Base-by-base conservation (phyloP, 2,113 vertebrate species). In the Phrynosoma platyrhinos region DNA sequence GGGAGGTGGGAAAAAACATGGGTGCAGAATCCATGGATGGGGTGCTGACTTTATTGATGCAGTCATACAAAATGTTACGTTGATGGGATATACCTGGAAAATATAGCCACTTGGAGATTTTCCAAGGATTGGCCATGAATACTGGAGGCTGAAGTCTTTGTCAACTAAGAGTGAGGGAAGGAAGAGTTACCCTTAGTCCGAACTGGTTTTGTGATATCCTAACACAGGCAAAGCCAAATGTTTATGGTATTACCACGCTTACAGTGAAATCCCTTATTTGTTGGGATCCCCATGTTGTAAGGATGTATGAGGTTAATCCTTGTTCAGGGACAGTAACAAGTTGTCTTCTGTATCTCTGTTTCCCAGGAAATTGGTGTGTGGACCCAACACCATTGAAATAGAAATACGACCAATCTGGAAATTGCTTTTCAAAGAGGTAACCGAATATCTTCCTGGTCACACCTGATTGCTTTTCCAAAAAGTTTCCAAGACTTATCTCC, bases 391-490 rank as follows among this genome's bases (percentile, higher is more conserved):
- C 82, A 97, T 95, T 0, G 93, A 96, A 88, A 94, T 97, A 53
- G 94, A 96, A 92, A 94, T 97, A 64, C 88, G 58, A 16, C 96
- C 96, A 62, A 84, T 97, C 75, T 97, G 97, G 97, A 97, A 97
- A 89, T 83, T 97, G 55, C 95, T 97, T 88, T 91, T 96, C 84
- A 96, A 96, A 95, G 96, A 97, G 95, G 94, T 96, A 91, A 90
- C 79, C 8, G 14, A n/a, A 4, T 3, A 27, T 3, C 53, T 77
- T 79, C 23, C 3, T 30, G 5, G 1, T 55, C 9, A 2, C 6
- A 21, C 52, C n/a, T 21, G 5, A 6, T 27, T 68, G 20, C 25
- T 68, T 23, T 66, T 27, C 66, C 21, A 68, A 68, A 62, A 80
- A 5, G 64, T 16, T 20, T n/a, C 16, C 25, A 78, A 30, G 42